Evolutionary conservation across 2,888 invertebrate genomes (phyloP), one percentile per base, ranked within the genome.

Genomic region (Drosophila nigricruria): DNA sequence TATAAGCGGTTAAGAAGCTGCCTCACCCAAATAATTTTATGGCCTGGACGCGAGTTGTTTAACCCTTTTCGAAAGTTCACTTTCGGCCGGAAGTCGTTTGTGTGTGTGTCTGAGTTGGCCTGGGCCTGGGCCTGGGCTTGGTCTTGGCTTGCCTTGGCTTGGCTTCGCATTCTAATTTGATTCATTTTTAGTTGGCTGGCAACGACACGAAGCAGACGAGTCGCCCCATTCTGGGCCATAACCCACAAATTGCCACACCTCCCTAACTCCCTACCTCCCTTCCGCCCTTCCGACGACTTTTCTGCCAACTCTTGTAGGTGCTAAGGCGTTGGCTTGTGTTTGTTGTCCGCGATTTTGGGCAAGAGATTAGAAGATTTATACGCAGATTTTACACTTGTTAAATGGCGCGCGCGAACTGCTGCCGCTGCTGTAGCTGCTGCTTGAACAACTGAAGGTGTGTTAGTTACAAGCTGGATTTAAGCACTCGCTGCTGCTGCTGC

Each of bases 31-130:
- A 40, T 59, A 47, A 76, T 82, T 82, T 81, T 79, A 83, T 83
- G 64, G 84, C 81, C 79, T 69, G 74, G 70, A 70, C 56, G 69
- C 64, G 70, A 85, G 78, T 82, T 85, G 83, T 80, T 83, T 87
- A 86, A 87, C 86, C 87, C 85, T 80, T 84, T 61, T 42, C 56
- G 76, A 83, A 83, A 80, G 86, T 81, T 85, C 75, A 82, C 85
- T 85, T 87, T 85, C 73, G 65, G 78, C 80, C 86, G 86, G 86
- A 86, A 86, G 86, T 85, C 72, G 84, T 70, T 79, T 25, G 20
- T 30, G 18, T 47, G 30, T 47, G 16, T 47, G 47, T n/a, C 16
- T 47, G 27, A 10, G 47, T 27, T 42, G 36, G 58, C 43, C 57
- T 40, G 30, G 0, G 23, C 8, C 6, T 42, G 42, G 42, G 20